Evolutionary conservation across 2,797 vertebrate species (phyloP), one percentile per base, ranked within the genome.

Genomic region (Neopelma chrysocephalum): DNA sequence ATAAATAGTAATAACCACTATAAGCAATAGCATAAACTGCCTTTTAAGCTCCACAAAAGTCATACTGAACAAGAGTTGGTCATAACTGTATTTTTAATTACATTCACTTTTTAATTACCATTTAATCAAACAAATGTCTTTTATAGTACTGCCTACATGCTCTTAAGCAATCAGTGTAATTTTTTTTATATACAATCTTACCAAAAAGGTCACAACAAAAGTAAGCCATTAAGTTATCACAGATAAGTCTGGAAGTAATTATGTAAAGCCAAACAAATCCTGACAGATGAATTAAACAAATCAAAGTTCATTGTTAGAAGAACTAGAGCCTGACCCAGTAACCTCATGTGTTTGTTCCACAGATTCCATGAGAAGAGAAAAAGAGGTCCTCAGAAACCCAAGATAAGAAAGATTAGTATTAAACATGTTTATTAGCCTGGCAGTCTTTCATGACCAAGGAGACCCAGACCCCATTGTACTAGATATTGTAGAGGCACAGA

Each of bases 221-320:
- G 93, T 93, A 94, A 96, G 83, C 86, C 95, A 95, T 95, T 95
- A 95, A 96, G 93, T 97, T 96, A 97, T 93, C 96, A 93, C 84
- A 96, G 93, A 95, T 94, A 96, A 97, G 91, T 94, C 85, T 96
- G 95, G 95, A 96, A 97, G 94, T 96, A 95, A 97, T 96, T 97
- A 95, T 79, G 86, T 93, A 97, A 95, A 96, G 76, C 77, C 82
- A 97, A 97, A 97, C 96, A 97, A 96, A 94, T 81, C 94, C 69
- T 96, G 95, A 96, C 95, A 95, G 95, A 94, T 42, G 71, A 95
- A 95, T 92, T 96, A 97, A 97, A 97, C 95, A 97, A 96, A 97
- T 91, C 95, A 91, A 58, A 86, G 89, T 97, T 94, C 95, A 94
- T 95, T 96, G 94, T 93, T 96, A 90, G 91, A 88, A 95, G 91